These are phyloP conservation scores for Drosophila bocki DNA, from an alignment of 1,140 invertebrate species.

Conservation along the genomic window DNA sequence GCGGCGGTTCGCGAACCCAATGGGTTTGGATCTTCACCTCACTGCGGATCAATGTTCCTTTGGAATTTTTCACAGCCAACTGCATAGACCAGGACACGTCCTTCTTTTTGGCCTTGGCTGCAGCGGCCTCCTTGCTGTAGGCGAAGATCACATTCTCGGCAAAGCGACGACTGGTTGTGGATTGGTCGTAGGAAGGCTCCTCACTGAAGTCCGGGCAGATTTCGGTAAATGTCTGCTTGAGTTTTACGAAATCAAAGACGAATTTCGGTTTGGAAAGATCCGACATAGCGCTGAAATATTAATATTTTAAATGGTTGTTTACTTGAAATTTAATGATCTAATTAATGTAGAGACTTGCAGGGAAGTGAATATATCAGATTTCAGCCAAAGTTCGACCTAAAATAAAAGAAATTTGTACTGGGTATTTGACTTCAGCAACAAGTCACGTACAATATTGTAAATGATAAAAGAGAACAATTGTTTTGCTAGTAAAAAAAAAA, in stretches of 20 bases:
- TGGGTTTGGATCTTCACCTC: constrained; percentile 41
- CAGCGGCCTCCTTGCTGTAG: constrained; percentile 53
- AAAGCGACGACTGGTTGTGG: constrained; percentile 58
- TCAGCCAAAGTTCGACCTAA: background rate
- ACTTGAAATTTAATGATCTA: background rate
- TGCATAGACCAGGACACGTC: constrained; percentile 41
- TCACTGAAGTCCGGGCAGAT: constrained; percentile 55
- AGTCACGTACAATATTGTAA: background rate
- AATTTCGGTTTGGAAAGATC: constrained; percentile 2
- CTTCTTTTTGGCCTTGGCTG: constrained; percentile 38
- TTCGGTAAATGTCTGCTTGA: constrained; percentile 42
- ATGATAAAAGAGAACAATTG: background rate
- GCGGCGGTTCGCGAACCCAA: constrained; percentile 17
- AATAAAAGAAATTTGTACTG: too few relatives aligned
- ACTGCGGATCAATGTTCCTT: background rate
- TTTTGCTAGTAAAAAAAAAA: background rate
- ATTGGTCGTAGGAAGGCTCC: constrained; percentile 38
- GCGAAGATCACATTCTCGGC: constrained; percentile 59
- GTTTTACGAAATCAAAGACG: constrained; percentile 53
- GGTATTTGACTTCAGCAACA: background rate
- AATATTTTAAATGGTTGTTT: background rate
- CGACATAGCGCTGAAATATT: constrained; percentile 8
- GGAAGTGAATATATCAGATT: background rate
- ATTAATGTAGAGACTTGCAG: background rate
- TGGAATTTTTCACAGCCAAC: constrained; percentile 10